phyloP scores from a whole-genome alignment of 2,888 invertebrate genomes.

The Drosophila picticornis region DNA sequence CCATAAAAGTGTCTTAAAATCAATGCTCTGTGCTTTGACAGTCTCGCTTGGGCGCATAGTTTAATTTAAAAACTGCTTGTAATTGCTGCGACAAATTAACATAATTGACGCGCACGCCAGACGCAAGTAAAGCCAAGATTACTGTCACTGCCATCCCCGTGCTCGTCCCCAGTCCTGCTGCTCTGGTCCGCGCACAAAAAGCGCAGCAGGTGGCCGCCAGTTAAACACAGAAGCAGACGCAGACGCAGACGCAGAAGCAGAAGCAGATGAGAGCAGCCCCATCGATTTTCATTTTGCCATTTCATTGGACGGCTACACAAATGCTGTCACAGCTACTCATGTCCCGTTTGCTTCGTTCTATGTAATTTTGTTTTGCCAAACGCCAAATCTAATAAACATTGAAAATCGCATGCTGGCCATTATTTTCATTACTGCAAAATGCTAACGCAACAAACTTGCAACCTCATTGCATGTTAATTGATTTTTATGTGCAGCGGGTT shows the following conservation, averaged over 20 bases:
- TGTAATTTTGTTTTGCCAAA: constrained; percentile 36
- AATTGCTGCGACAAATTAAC: constrained; percentile 75
- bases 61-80: constrained; percentile 67
- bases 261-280: constrained; percentile 27
- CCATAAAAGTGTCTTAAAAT: constrained; percentile 33
- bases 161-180: neutral
- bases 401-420: constrained; percentile 58
- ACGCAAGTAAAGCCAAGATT: constrained; percentile 43
- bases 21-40: constrained; percentile 11
- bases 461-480: constrained; percentile 77
- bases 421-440: constrained; percentile 52
- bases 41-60: constrained; percentile 23
- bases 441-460: constrained; percentile 57
- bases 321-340: constrained; percentile 51
- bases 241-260: neutral
- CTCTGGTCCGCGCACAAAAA: constrained; percentile 32
- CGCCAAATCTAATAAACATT: constrained; percentile 77
- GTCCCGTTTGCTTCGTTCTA: constrained; percentile 17
- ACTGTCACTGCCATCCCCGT: constrained; percentile 18
- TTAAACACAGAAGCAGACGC: constrained; percentile 2
- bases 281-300: constrained; percentile 63
- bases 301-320: constrained; percentile 27
- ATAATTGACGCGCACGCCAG: constrained; percentile 71
- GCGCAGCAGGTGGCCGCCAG: constrained; percentile 73
- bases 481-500: constrained; percentile 67